Evolutionary conservation across 2,888 invertebrate species (phyloP).

Genomic region (Danaus chrysippus): DNA sequence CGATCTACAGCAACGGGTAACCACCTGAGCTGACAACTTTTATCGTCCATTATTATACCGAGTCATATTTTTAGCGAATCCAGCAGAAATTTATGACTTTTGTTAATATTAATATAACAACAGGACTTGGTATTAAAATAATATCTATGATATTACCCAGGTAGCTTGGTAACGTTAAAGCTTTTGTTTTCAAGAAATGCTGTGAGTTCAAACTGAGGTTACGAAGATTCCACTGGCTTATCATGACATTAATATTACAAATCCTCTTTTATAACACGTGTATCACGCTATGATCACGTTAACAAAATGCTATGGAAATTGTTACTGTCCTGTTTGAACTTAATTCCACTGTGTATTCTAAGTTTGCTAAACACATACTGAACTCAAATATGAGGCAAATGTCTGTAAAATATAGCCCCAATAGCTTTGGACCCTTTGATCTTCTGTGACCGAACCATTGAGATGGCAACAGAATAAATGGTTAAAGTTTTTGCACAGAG

Average conservation of each 20-base stretch:
- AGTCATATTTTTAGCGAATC: constrained; percentile 33
- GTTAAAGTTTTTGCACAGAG: constrained; percentile 49
- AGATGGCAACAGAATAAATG: constrained; percentile 41
- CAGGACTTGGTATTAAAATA: not conserved
- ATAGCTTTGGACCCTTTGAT: constrained; percentile 27
- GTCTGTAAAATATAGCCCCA: constrained; percentile 26
- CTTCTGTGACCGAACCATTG: constrained; percentile 20
- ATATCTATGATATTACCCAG: not conserved
- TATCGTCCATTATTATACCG: constrained; percentile 32
- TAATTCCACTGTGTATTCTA: constrained; percentile 8
- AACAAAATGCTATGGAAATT: constrained; percentile 12
- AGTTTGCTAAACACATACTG: constrained; percentile 18
- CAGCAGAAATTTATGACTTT: constrained; percentile 25
- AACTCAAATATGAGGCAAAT: constrained; percentile 32
- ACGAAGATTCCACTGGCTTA: not conserved
- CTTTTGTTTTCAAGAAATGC: not conserved
- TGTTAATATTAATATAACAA: constrained; percentile 2
- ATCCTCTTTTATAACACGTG: not conserved
- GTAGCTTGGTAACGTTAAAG: not conserved
- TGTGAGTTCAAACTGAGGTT: not conserved
- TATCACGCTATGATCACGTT: not conserved
- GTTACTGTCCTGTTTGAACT: constrained; percentile 12
- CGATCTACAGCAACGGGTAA: constrained; percentile 36
- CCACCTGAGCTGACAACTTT: constrained; percentile 45
- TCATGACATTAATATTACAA: not conserved